phyloP scores from a whole-genome alignment of 1,140 invertebrate genomes.

The Battus philenor region DNA sequence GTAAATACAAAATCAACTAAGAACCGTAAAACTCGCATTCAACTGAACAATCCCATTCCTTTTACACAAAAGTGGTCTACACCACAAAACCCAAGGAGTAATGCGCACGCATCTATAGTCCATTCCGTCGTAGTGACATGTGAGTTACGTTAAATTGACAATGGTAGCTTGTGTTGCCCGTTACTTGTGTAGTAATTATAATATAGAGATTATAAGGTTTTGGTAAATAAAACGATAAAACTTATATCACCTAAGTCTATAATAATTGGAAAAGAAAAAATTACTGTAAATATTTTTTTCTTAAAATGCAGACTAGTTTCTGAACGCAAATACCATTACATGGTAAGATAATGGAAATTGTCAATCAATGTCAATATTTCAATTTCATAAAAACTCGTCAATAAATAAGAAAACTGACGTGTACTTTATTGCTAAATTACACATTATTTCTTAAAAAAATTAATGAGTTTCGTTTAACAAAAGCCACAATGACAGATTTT shows the following conservation, averaged over 20 bases:
- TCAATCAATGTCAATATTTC: too few species aligned
- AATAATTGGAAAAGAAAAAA: too few species aligned
- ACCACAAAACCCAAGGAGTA: constrained; percentile 27
- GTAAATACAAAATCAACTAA: constrained; percentile 30
- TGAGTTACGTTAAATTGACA: constrained; percentile 23
- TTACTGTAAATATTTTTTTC: too few species aligned
- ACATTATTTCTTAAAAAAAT: constrained; percentile 19
- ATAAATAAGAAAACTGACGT: constrained; percentile 55
- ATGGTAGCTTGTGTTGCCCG: neutral
- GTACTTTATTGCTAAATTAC: constrained; percentile 31
- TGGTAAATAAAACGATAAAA: neutral
- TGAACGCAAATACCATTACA: too few species aligned
- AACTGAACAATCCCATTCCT: constrained; percentile 30
- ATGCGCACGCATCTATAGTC: constrained; percentile 37
- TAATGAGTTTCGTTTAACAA: constrained; percentile 21
- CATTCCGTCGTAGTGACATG: constrained; percentile 8
- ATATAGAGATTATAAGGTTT: too few species aligned
- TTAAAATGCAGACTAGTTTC: too few species aligned
- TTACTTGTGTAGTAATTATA: constrained; percentile 1
- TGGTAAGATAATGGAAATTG: too few species aligned
- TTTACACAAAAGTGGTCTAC: constrained; percentile 20
- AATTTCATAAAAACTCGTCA: constrained; percentile 21
- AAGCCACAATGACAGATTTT: constrained; percentile 38
- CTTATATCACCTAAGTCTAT: neutral
- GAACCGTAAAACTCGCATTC: constrained; percentile 25